These are phyloP conservation scores for Urosaurus nigricauda DNA, from an alignment of 2,797 vertebrate genomes.

Conservation along the genomic window DNA sequence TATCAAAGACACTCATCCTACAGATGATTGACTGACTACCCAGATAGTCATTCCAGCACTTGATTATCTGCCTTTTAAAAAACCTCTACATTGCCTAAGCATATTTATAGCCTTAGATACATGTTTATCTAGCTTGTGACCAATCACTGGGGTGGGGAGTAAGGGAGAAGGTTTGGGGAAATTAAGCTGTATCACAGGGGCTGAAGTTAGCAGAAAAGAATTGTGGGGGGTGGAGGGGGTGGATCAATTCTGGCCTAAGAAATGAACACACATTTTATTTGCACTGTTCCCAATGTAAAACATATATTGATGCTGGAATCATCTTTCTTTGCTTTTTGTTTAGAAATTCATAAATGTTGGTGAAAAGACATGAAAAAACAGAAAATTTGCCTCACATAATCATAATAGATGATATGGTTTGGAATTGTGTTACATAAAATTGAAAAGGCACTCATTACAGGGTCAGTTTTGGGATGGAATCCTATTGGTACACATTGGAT, in stretches of 20 bases:
- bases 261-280: not conserved
- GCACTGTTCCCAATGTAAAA: not conserved
- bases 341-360: not conserved
- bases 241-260: no score
- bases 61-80: not conserved
- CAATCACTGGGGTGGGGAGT: not conserved
- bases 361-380: not conserved
- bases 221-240: no score
- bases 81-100: not conserved
- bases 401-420: not conserved
- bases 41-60: not conserved
- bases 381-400: no score
- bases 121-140: not conserved
- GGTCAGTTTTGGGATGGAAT: not conserved
- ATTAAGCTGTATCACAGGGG: not conserved
- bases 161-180: not conserved
- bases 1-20: not conserved
- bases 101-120: conserved; percentile 12
- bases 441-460: not conserved
- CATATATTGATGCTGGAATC: not conserved
- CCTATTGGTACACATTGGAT: no score
- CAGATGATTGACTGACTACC: not conserved
- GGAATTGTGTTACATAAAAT: not conserved
- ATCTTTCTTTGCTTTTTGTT: not conserved
- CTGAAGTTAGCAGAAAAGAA: not conserved